Evolutionary conservation across 2,113 vertebrate species (phyloP), one percentile per base, ranked within the genome.

Genomic region (Gnathonemus echidnorhynchus): DNA sequence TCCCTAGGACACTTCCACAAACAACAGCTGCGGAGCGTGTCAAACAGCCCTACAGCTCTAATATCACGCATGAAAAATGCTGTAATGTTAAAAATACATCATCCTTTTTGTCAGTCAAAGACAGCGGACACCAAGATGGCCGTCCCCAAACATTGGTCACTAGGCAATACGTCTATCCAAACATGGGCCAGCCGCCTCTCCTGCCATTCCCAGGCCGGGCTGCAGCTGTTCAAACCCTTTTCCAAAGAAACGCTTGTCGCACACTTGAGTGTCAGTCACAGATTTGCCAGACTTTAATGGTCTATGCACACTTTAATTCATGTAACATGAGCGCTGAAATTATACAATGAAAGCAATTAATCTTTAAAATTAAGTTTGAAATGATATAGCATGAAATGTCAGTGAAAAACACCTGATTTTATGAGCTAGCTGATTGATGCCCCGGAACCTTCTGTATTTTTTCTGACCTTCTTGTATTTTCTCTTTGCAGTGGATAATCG

Each of bases 11-110:
- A 91, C 92, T 91, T 92, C 92, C 56, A 92, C 91, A 95, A 96
- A 96, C 95, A 96, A 95, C 96, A 96, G 95, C 95, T 96, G 95
- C 94, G 93, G 93, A 94, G 93, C 90, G 2, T 92, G 92, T 92
- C 94, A 92, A 91, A 91, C 91, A 49, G 21, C 93, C 92, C 91
- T 89, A 66, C 6, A 90, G 92, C 91, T 91, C 86, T 91, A 93
- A 94, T 92, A 92, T 94, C 93, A 92, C 89, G 92, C 90, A 87
- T 92, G 80, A 91, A 93, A 95, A 93, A 88, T 91, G 89, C 58
- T 87, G 77, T 88, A 90, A 93, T 89, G 92, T 94, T 93, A 92
- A 93, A 93, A 93, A 93, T 58, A 85, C 90, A 87, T 66, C 87
- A 91, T 50, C 77, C 90, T 86, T 89, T 91, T 89, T 93, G 91